A percentile compares a stretch with the other conserved stretches of the same genome.
These are phyloP conservation scores for Camelus bactrianus DNA, from an alignment of 2,113 vertebrate genomes.

Conservation along the genomic window DNA sequence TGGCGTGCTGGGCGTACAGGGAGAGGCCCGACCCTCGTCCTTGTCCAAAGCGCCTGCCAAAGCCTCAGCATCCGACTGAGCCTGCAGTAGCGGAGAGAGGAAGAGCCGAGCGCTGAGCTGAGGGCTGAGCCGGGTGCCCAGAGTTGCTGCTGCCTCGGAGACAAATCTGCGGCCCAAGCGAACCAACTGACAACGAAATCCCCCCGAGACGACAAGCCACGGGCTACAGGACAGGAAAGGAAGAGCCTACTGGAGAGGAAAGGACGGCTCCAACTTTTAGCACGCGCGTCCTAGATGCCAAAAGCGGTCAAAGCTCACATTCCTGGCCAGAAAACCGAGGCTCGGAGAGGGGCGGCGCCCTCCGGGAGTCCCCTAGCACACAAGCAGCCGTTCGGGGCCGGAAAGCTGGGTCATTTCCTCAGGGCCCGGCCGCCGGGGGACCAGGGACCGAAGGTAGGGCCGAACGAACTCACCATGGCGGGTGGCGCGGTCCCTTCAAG, in stretches of 20 bases:
- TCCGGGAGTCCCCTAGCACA: not conserved
- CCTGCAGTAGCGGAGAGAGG: constrained; percentile 84
- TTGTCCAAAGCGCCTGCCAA: constrained; percentile 93
- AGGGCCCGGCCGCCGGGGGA: not conserved
- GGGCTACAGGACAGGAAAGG: not conserved
- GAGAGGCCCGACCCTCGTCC: constrained; percentile 95
- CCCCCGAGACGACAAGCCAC: not conserved
- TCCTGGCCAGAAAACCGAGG: not conserved
- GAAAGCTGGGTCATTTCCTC: constrained; percentile 38
- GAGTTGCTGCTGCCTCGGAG: not conserved
- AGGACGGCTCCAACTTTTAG: constrained; percentile 59
- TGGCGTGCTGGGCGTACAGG: constrained; percentile 96
- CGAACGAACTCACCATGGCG: constrained; percentile 92
- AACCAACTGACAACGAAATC: constrained; percentile 75
- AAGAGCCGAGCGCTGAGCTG: not conserved
- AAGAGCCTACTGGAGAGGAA: constrained; percentile 66
- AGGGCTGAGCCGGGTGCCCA: not conserved
- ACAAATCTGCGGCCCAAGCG: not conserved
- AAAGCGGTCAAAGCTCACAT: not conserved
- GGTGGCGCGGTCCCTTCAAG: constrained; percentile 90
- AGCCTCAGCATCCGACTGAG: constrained; percentile 95
- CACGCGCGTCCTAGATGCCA: not conserved
- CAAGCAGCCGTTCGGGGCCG: not conserved
- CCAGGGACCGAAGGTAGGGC: constrained; percentile 22
- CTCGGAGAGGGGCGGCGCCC: constrained; percentile 50